Evolutionary conservation across 1,140 invertebrate species (phyloP).

Genomic region (Anagrus nilaparvatae): DNA sequence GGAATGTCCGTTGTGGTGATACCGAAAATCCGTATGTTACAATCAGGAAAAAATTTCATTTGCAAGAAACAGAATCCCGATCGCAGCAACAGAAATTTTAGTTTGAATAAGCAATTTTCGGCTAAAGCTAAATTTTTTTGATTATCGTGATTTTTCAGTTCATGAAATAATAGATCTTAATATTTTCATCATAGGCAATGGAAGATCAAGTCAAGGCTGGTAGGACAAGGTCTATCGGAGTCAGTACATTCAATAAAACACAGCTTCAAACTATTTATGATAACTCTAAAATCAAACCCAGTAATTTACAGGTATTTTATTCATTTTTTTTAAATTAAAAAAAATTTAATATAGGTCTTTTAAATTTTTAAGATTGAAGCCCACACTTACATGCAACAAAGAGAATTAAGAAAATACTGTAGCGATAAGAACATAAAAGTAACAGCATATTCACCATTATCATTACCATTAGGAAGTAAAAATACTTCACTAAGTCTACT

Average conservation of each 20-base stretch:
- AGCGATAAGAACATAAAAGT: constrained; percentile 42
- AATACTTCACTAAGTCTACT: constrained; percentile 42
- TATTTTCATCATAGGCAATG: constrained; percentile 46
- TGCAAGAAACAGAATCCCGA: too few species aligned
- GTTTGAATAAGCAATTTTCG: too few species aligned
- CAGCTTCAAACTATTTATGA: constrained; percentile 56
- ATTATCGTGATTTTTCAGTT: too few species aligned
- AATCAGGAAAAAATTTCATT: too few species aligned
- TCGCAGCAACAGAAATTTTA: too few species aligned
- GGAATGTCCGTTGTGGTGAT: too few species aligned
- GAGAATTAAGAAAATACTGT: constrained; percentile 43
- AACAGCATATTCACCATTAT: constrained; percentile 53
- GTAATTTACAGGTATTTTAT: constrained; percentile 43
- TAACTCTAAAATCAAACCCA: constrained; percentile 48
- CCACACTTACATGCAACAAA: constrained; percentile 12
- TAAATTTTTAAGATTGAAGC: constrained; percentile 10
- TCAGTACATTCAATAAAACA: constrained; percentile 67
- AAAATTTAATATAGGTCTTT: not conserved
- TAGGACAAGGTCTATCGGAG: constrained; percentile 55
- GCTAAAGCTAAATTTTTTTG: too few species aligned
- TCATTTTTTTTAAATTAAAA: constrained; percentile 1
- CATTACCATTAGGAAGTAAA: constrained; percentile 47
- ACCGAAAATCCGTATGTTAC: too few species aligned
- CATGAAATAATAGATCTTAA: too few species aligned
- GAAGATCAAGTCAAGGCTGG: constrained; percentile 53